Evolutionary conservation across 2,797 vertebrate genomes (phyloP).

Genomic region (Silurus lanzhouensis): DNA sequence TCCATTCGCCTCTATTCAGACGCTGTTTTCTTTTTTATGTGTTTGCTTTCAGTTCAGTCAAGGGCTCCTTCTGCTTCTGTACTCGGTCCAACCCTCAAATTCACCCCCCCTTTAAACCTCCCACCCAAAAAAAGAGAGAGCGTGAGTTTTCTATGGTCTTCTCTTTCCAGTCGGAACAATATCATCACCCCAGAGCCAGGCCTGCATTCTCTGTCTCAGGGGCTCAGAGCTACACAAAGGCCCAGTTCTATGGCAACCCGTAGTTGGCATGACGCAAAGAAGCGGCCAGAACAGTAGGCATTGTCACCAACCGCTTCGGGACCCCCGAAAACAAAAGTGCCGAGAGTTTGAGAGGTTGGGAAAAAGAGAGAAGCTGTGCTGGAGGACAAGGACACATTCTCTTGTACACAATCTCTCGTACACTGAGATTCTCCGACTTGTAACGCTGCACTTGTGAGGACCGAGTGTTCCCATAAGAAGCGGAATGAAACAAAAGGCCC

Average conservation of each 20-base stretch:
- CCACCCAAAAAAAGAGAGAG: conserved; percentile 9
- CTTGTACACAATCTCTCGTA: conserved; percentile 21
- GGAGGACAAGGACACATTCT: conserved; percentile 39
- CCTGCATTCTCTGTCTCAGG: conserved; percentile 52
- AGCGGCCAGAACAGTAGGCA: conserved; percentile 55
- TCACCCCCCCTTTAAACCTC: not conserved
- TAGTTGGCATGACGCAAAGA: conserved; percentile 54
- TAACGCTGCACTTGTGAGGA: conserved; percentile 21
- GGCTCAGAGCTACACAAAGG: conserved; percentile 52
- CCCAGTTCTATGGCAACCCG: conserved; percentile 58
- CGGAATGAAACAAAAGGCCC: conserved; percentile 8
- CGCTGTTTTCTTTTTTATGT: conserved; percentile 43
- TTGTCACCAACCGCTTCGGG: conserved; percentile 49
- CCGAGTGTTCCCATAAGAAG: conserved; percentile 5
- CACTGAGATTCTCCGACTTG: conserved; percentile 30
- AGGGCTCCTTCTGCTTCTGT: conserved; percentile 49
- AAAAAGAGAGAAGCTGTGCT: conserved; percentile 21
- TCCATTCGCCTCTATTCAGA: conserved; percentile 46
- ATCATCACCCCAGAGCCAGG: conserved; percentile 53
- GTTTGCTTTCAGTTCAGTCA: conserved; percentile 52
- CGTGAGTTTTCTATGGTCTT: conserved; percentile 57
- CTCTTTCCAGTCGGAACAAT: conserved; percentile 54
- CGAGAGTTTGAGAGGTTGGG: conserved; percentile 52
- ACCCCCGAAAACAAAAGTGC: conserved; percentile 46
- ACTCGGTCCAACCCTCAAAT: not conserved